These are phyloP conservation scores for Helarctos malayanus DNA, from an alignment of 2,797 vertebrate genomes.

Conservation along the genomic window DNA sequence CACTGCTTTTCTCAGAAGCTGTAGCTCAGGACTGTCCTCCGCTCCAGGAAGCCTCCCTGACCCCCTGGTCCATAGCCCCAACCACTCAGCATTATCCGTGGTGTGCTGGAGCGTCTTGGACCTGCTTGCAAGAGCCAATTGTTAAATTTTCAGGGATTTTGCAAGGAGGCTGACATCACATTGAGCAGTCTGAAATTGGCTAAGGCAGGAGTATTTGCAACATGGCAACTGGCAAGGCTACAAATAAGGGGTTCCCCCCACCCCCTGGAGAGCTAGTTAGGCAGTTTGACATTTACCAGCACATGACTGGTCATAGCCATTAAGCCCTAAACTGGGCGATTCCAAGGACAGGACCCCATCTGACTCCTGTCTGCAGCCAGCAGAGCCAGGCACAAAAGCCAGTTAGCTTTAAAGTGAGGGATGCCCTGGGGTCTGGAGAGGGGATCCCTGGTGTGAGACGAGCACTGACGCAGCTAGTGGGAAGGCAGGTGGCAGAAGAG, in stretches of 20 bases:
- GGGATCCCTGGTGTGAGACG: not conserved
- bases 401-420: not conserved
- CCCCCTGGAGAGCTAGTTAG: not conserved
- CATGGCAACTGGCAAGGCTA: not conserved
- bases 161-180: not conserved
- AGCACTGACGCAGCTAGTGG: not conserved
- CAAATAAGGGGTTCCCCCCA: not conserved
- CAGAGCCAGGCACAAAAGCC: not conserved
- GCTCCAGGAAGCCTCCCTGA: not conserved
- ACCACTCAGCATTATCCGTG: not conserved
- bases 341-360: not conserved
- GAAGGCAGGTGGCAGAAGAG: not conserved
- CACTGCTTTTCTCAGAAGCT: conserved; percentile 29
- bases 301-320: not conserved
- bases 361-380: not conserved
- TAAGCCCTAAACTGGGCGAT: not conserved
- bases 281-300: conserved; percentile 6
- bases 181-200: not conserved
- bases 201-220: not conserved
- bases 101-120: not conserved
- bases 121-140: not conserved
- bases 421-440: not conserved
- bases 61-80: not conserved
- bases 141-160: conserved; percentile 48
- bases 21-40: not conserved